Evolutionary conservation across 92 coral and sea anemone genomes (phyloP).

Genomic region (Palythoa grandiflora): DNA sequence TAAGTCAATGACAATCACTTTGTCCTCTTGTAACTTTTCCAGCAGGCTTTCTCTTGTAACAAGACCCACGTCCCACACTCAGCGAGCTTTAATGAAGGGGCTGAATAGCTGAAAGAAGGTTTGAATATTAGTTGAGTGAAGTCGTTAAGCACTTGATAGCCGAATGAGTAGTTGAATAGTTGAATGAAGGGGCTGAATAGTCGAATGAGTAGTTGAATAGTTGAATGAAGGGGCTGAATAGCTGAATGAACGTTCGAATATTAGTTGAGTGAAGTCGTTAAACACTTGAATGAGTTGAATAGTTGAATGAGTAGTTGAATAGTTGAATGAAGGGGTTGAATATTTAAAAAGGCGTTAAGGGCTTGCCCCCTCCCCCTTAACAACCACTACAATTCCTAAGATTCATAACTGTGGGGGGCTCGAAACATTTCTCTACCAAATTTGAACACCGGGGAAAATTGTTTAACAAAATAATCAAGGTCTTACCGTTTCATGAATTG

Average conservation of each 20-base stretch:
- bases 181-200: not conserved
- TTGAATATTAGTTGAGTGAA: not conserved
- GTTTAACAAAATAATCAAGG: too few species aligned
- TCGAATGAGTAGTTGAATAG: not conserved
- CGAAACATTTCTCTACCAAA: too few species aligned
- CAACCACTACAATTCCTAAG: too few species aligned
- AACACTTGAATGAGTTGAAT: not conserved
- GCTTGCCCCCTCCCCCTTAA: too few species aligned
- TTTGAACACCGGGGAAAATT: too few species aligned
- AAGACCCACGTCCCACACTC: not conserved
- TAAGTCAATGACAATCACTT: not conserved
- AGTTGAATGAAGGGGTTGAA: not conserved
- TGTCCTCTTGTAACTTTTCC: slow-evolving; percentile 20
- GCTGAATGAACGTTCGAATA: not conserved
- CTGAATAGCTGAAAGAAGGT: not conserved
- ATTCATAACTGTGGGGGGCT: too few species aligned
- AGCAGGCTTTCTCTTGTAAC: slow-evolving; percentile 39
- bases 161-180: slow-evolving; percentile 3
- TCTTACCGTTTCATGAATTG: too few species aligned
- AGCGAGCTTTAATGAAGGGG: not conserved
- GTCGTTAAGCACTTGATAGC: too few species aligned
- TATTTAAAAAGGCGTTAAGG: not conserved
- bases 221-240: not conserved
- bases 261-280: not conserved
- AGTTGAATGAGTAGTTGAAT: not conserved